Base-by-base conservation (phyloP, 92 coral and sea anemone genomes). In the Palythoa caribaeorum region DNA sequence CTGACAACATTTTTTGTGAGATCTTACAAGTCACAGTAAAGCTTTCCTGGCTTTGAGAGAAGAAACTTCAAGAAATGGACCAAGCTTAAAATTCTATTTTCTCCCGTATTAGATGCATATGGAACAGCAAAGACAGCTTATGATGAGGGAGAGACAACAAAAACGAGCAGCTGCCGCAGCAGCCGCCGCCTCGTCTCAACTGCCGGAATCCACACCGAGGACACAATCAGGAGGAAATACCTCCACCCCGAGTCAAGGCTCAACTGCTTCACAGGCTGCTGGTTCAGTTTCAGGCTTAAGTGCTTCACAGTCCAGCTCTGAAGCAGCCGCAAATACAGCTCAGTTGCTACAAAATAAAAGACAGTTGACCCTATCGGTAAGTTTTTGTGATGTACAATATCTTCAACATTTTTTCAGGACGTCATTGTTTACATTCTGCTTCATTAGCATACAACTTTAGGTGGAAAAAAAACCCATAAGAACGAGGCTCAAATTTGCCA, bases 291-390 rank as follows among this genome's bases (percentile, higher is more conserved):
- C 90, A 68, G 76, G 47, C 21, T 53, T 51, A 51, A 80, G 73
- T 52, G 86, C 93, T 90, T 81, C 92, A 68, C 74, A 95, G 81
- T 80, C 89, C 14, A 54, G 38, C 74, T 37, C 92, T 8, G 92
- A 89, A 47, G 73, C 92, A 13, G 84, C 92, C 9, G 75, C 88
- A 63, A 86, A 65, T 14, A 72, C 94, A 36, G 79, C 73, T 3
- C 94, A 88, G 75, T 85, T 89, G 83, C 91, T 91, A 48, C 90
- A 86, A 39, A 92, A 92, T 21, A 94, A 94, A 76, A 93, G 98
- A 48, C 97, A 97, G 88, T 84, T 97, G 77, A 94, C 98, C 1
- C 91, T 97, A 9, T 93, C 99, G 80, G 99, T 97, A 91, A 37
- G 2, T 70, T 12, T 35, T 70, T 70, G 17, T 10, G 2, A 70